Percentiles rank a stretch among this genome's conserved stretches.
These are phyloP conservation scores for Vulpes ferrilata DNA, from an alignment of 2,113 vertebrate genomes.

Conservation along the genomic window DNA sequence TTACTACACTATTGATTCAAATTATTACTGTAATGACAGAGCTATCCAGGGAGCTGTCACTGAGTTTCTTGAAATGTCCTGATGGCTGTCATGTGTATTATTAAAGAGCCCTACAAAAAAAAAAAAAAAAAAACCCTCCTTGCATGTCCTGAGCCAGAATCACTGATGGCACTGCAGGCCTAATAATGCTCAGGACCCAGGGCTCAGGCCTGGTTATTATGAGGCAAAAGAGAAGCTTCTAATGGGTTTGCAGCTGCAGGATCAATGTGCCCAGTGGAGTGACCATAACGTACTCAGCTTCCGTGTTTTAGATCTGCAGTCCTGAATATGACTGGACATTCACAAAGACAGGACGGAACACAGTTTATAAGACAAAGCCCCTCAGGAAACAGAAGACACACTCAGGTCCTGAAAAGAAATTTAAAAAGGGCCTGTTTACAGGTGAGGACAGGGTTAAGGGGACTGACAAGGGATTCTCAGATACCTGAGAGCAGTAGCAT, in stretches of 20 bases:
- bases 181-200: background rate
- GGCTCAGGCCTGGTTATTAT: background rate
- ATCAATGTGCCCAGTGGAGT: background rate
- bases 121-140: background rate
- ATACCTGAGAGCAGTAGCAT: fast-evolving
- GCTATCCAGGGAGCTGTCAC: conserved; percentile 70
- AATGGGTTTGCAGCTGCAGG: background rate
- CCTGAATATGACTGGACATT: background rate
- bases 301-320: background rate
- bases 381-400: background rate
- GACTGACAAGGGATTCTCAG: background rate
- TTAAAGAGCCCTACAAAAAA: background rate
- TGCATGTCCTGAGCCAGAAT: background rate
- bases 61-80: background rate
- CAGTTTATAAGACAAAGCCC: background rate
- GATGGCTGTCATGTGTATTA: background rate
- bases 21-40: conserved; percentile 80
- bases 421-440: background rate
- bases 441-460: background rate
- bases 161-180: background rate
- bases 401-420: background rate
- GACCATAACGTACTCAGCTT: too few relatives aligned
- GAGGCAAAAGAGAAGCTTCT: background rate
- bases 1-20: conserved; percentile 79
- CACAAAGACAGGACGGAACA: background rate